These are phyloP conservation scores for Alitta virens DNA, from an alignment of 2,888 invertebrate species.

Conservation along the genomic window DNA sequence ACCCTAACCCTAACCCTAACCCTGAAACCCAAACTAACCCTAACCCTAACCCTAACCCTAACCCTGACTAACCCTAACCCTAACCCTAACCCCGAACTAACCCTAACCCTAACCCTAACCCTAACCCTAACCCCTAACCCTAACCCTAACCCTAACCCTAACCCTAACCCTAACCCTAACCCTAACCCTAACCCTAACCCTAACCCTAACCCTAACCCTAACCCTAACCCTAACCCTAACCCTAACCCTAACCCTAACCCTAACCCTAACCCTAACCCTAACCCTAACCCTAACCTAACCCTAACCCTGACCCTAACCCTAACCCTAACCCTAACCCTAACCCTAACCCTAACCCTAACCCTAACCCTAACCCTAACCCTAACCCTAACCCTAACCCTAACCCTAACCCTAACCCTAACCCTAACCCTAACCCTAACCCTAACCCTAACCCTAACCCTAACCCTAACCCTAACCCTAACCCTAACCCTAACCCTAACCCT, in stretches of 20 bases:
- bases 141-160: slow-evolving; percentile 3
- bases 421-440: slow-evolving; percentile 23
- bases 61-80: slow-evolving; percentile 24
- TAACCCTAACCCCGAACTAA: slow-evolving; percentile 19
- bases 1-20: slow-evolving; percentile 25
- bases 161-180: slow-evolving; percentile 24
- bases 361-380: slow-evolving; percentile 12
- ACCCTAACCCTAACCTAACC: too few species aligned
- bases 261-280: slow-evolving; percentile 20
- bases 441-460: slow-evolving; percentile 26
- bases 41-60: slow-evolving; percentile 23
- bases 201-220: slow-evolving; percentile 11
- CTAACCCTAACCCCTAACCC: slow-evolving; percentile 24
- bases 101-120: slow-evolving; percentile 16
- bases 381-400: slow-evolving; percentile 6
- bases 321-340: slow-evolving; percentile 21
- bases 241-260: slow-evolving; percentile 14
- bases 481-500: too few species aligned
- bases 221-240: slow-evolving; percentile 17
- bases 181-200: slow-evolving; percentile 20
- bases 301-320: too few species aligned
- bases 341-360: slow-evolving; percentile 19
- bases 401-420: slow-evolving; percentile 22
- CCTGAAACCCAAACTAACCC: slow-evolving; percentile 14
- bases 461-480: slow-evolving; percentile 19